Evolutionary conservation across 2,113 vertebrate genomes (phyloP).

Genomic region (Harpagus bidentatus): DNA sequence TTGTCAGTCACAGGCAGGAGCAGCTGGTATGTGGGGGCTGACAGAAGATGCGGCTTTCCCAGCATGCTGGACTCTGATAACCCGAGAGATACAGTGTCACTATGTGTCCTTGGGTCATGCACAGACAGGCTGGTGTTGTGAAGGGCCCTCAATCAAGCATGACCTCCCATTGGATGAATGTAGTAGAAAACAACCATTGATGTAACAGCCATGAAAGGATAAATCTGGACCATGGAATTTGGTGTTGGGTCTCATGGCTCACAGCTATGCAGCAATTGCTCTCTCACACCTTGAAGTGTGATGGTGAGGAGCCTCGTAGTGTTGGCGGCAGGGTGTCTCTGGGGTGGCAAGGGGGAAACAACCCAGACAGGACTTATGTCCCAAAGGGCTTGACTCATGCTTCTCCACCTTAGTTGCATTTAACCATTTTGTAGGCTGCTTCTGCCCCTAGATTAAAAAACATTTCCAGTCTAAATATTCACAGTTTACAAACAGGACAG

Average conservation of each 20-base stretch:
- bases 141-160: not conserved
- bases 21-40: slow-evolving; percentile 36
- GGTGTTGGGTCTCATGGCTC: not conserved
- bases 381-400: not conserved
- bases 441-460: not conserved
- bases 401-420: not conserved
- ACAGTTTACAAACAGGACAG: not conserved
- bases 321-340: rapidly evolving
- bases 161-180: not conserved
- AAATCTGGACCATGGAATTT: not conserved
- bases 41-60: slow-evolving; percentile 10
- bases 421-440: not conserved
- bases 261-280: not conserved
- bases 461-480: not conserved
- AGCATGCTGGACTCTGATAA: not conserved
- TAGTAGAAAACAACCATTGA: not conserved
- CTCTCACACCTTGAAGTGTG: not conserved
- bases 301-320: not conserved
- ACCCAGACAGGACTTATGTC: not conserved
- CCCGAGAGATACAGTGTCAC: not conserved
- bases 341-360: not conserved
- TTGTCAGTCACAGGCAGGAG: not conserved
- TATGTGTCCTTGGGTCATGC: not conserved
- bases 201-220: not conserved
- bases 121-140: not conserved